Evolutionary conservation across 2,113 vertebrate genomes (phyloP).

Genomic region (Plotosus lineatus): DNA sequence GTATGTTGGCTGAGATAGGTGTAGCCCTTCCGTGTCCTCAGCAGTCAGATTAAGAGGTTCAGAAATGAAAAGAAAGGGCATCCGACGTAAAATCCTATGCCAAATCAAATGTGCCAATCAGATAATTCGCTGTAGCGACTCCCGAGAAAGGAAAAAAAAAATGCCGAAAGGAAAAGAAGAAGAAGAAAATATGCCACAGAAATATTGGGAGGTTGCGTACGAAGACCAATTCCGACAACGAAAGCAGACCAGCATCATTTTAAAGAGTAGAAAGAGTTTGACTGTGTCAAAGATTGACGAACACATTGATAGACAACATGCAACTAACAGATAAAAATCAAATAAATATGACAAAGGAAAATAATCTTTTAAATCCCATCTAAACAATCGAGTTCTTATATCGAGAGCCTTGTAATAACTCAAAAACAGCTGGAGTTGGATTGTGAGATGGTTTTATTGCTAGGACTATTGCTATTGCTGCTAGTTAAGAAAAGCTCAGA

Average conservation of each 20-base stretch:
- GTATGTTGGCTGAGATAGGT: too few species aligned
- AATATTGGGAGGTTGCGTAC: background rate
- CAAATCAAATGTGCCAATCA: too few species aligned
- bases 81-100: too few species aligned
- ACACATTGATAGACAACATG: too few species aligned
- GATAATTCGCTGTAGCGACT: too few species aligned
- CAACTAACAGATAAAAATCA: background rate
- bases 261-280: background rate
- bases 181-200: background rate
- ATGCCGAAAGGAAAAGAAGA: too few species aligned
- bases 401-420: background rate
- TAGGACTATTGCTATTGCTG: background rate
- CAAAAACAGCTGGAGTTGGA: background rate
- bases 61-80: too few species aligned
- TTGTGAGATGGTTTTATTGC: background rate
- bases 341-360: background rate
- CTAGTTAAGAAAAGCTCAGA: constrained; percentile 18
- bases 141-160: too few species aligned
- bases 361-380: background rate
- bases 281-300: too few species aligned
- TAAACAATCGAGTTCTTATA: background rate
- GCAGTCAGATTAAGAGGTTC: too few species aligned
- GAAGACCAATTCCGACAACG: background rate
- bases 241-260: background rate
- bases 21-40: too few species aligned